Evolutionary conservation across 2,888 invertebrate genomes (phyloP).

Genomic region (Platerodrilus igneus): DNA sequence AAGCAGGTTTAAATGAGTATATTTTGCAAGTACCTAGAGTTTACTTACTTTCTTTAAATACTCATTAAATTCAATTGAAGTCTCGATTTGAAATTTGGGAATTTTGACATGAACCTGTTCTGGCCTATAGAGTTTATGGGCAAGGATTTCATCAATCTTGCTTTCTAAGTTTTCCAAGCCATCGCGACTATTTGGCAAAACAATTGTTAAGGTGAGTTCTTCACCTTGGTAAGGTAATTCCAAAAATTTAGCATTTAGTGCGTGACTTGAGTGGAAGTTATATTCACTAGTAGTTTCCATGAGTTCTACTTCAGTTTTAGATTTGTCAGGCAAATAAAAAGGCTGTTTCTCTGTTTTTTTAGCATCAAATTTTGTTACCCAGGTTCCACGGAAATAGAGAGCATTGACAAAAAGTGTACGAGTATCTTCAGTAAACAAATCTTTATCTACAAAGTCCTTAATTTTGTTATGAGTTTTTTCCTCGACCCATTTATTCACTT

Average conservation of each 20-base stretch:
- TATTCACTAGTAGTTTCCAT: conserved; percentile 37
- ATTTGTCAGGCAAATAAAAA: conserved; percentile 30
- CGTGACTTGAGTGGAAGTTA: conserved; percentile 33
- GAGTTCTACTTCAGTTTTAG: conserved; percentile 33
- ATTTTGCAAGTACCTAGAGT: too few species aligned
- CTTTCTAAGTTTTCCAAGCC: conserved; percentile 23
- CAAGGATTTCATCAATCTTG: conserved; percentile 14
- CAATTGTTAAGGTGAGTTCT: conserved; percentile 25
- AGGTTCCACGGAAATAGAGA: conserved; percentile 39
- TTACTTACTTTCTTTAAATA: conserved; percentile 55
- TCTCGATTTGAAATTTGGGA: conserved; percentile 27
- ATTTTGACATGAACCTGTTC: conserved; percentile 21
- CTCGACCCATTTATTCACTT: conserved; percentile 42
- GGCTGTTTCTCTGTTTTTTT: conserved; percentile 27
- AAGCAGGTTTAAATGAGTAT: conserved; percentile 21
- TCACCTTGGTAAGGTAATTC: conserved; percentile 33
- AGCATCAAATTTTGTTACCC: conserved; percentile 27
- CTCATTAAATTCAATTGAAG: conserved; percentile 49
- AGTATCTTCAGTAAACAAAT: conserved; percentile 28
- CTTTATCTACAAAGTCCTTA: conserved; percentile 32
- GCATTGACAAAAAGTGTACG: conserved; percentile 40
- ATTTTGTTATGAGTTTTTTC: conserved; percentile 40
- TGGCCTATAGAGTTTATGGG: conserved; percentile 8
- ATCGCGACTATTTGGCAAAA: conserved; percentile 23
- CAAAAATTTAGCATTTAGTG: conserved; percentile 33